Evolutionary conservation across 2,113 vertebrate species (phyloP).

Genomic region (Brachionichthys hirsutus): DNA sequence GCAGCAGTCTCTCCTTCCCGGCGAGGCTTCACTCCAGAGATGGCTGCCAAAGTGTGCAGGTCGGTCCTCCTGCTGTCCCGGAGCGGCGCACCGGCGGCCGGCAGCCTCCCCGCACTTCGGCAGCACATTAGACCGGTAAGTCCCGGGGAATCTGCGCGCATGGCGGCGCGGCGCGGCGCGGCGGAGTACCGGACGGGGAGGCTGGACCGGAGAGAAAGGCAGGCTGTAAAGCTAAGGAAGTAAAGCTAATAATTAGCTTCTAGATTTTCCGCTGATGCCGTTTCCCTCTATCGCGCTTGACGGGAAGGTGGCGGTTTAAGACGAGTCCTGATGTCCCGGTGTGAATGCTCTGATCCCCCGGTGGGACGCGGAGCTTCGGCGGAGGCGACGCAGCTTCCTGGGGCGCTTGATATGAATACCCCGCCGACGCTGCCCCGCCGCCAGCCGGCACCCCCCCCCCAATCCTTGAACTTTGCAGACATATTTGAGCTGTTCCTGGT

Average conservation of each 20-base stretch:
- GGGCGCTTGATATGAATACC: slow-evolving; percentile 52
- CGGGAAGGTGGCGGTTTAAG: slow-evolving; percentile 20
- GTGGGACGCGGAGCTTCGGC: slow-evolving; percentile 52
- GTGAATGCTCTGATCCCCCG: slow-evolving; percentile 36
- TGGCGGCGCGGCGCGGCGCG: too few species aligned
- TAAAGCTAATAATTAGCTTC: slow-evolving; percentile 75
- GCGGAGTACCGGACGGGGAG: slow-evolving; percentile 45
- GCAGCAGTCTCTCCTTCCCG: slow-evolving; percentile 80
- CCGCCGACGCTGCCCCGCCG: slow-evolving; percentile 59
- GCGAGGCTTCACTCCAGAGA: slow-evolving; percentile 77
- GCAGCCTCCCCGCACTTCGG: slow-evolving; percentile 75
- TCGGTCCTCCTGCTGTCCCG: slow-evolving; percentile 80
- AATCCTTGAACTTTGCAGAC: slow-evolving; percentile 59
- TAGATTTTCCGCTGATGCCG: slow-evolving; percentile 42
- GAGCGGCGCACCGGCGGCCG: slow-evolving; percentile 74
- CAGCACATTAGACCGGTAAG: slow-evolving; percentile 80
- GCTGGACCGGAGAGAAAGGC: slow-evolving; percentile 47
- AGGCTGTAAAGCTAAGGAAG: slow-evolving; percentile 71
- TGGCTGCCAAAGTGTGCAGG: slow-evolving; percentile 84
- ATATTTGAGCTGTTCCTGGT: neutral
- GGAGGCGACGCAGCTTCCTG: slow-evolving; percentile 60
- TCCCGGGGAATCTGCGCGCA: slow-evolving; percentile 59
- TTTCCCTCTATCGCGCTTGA: slow-evolving; percentile 13
- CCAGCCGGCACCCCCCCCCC: slow-evolving; percentile 19
- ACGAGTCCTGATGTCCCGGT: slow-evolving; percentile 28